These are phyloP conservation scores for Catocala nupta DNA, from an alignment of 2,888 invertebrate species.

Conservation along the genomic window DNA sequence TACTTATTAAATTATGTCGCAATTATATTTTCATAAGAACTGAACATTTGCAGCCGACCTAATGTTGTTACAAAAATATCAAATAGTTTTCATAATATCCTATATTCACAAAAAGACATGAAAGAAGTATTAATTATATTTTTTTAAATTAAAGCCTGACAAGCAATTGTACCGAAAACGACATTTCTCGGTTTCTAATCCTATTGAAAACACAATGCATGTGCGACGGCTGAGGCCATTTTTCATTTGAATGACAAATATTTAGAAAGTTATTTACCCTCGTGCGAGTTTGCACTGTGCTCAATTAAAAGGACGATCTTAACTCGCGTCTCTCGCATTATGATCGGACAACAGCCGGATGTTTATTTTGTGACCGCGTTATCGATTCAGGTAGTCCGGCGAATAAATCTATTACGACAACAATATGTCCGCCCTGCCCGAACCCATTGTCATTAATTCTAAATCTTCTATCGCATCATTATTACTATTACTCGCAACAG, in stretches of 20 bases:
- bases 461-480: slow-evolving; percentile 68
- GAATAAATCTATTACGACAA: slow-evolving; percentile 81
- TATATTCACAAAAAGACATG: slow-evolving; percentile 53
- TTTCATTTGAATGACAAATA: slow-evolving; percentile 86
- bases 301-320: slow-evolving; percentile 78
- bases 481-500: slow-evolving; percentile 61
- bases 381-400: slow-evolving; percentile 80
- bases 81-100: no score
- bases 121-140: slow-evolving; percentile 72
- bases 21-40: no score
- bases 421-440: slow-evolving; percentile 63
- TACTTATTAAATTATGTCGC: no score
- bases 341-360: slow-evolving; percentile 74
- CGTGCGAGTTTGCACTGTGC: slow-evolving; percentile 72
- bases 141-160: slow-evolving; percentile 65
- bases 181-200: slow-evolving; percentile 83
- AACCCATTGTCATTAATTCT: slow-evolving; percentile 69
- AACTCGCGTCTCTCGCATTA: slow-evolving; percentile 69
- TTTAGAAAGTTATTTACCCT: slow-evolving; percentile 85
- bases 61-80: no score
- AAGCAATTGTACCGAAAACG: slow-evolving; percentile 66
- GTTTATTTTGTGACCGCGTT: slow-evolving; percentile 81
- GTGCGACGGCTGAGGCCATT: slow-evolving; percentile 75
- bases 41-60: no score
- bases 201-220: slow-evolving; percentile 79